Base-by-base conservation (phyloP, 2,113 vertebrate species). In the Cygnus buccinator region DNA sequence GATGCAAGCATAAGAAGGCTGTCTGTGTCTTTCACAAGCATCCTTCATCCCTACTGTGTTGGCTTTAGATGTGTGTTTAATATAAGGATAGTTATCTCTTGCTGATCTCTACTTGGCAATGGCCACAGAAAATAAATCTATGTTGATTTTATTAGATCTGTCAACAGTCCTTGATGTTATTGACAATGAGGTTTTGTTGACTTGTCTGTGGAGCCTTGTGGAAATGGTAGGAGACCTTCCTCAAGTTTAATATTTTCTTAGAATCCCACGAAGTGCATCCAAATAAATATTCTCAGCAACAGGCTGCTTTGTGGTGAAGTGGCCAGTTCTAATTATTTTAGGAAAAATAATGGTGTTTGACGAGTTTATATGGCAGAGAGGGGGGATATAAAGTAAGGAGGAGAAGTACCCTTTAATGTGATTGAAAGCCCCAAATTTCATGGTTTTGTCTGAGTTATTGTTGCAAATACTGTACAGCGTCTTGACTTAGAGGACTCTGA, bases 101-200 rank as follows among this genome's bases (percentile, higher is more conserved):
- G 90, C 83, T 94, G 87, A 95, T 95, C 88, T 96, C 84, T 72
- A 5, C 88, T 95, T 96, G 94, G 95, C 94, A 94, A 62, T 92
- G 63, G 85, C 66, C 72, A 82, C 91, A 90, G 79, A 97, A 97
- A 89, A 93, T 91, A 95, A 95, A 93, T 90, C 82, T 84, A 85
- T 93, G 93, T 94, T 97, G 94, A 97, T 96, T 95, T 93, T 94
- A 91, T 95, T 95, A 90, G 93, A 87, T 95, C 96, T 95, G 94
- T 97, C 96, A 96, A 96, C 93, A 94, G 87, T 94, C 96, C 92
- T 94, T 96, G 96, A 96, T 96, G 89, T 94, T 96, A 89, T 96
- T 97, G 95, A 96, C 96, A 96, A 94, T 91, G 87, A 91, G 77
- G 41, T 93, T 96, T 96, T 96, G 95, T 96, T 96, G 92, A 96